Evolutionary conservation across 2,888 invertebrate genomes (phyloP).

Genomic region (Drosophila demipolita): DNA sequence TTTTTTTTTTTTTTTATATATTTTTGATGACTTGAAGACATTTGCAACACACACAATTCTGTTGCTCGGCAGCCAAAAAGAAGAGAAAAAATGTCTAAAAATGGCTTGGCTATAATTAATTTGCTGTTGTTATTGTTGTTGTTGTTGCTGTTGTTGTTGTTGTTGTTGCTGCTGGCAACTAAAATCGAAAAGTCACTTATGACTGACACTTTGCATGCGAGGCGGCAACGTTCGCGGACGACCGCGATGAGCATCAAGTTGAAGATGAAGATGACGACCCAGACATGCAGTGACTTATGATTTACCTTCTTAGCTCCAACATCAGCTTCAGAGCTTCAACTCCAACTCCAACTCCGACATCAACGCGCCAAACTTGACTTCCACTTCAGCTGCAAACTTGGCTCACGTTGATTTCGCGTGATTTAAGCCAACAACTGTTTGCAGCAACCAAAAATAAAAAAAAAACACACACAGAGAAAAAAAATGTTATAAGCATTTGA

Average conservation of each 20-base stretch:
- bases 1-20: not conserved
- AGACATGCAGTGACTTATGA: constrained; percentile 80
- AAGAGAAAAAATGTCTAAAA: constrained; percentile 59
- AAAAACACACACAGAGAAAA: constrained; percentile 7
- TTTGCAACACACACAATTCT: constrained; percentile 29
- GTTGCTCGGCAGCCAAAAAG: constrained; percentile 22
- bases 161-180: constrained; percentile 65
- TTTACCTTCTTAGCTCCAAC: constrained; percentile 69
- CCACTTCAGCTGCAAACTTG: not conserved
- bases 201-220: constrained; percentile 80
- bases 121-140: constrained; percentile 60
- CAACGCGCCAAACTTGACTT: constrained; percentile 36
- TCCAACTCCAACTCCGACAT: not conserved
- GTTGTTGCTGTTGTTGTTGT: constrained; percentile 26
- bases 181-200: constrained; percentile 80
- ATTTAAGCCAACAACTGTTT: constrained; percentile 61
- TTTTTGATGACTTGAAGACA: constrained; percentile 37
- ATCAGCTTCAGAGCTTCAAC: constrained; percentile 19
- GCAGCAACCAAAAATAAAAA: constrained; percentile 4
- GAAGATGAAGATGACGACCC: constrained; percentile 69
- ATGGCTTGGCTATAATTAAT: constrained; percentile 77
- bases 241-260: constrained; percentile 31
- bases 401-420: constrained; percentile 62
- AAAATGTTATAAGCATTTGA: constrained; percentile 77
- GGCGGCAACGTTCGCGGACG: constrained; percentile 49